Evolutionary conservation across 2,888 invertebrate species (phyloP).

Genomic region (Dicyrtomina minuta): DNA sequence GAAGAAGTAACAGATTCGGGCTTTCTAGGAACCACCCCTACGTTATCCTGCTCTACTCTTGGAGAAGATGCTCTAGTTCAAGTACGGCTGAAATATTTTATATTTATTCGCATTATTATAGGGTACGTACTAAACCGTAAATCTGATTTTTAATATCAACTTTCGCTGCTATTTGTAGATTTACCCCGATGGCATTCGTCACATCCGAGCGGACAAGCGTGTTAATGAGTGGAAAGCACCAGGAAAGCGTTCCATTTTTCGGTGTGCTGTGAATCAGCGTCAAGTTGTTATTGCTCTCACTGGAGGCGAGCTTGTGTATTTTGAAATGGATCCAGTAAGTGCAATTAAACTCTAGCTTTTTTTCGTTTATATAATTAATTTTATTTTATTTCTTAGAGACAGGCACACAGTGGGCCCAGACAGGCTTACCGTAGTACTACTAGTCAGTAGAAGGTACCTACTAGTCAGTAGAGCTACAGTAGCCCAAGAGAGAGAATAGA

Average conservation of each 20-base stretch:
- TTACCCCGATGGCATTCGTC: slow-evolving; percentile 97
- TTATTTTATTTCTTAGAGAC: too few relatives aligned
- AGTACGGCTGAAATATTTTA: too few relatives aligned
- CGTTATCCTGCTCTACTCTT: slow-evolving; percentile 94
- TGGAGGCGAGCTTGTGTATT: slow-evolving; percentile 97
- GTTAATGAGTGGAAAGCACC: slow-evolving; percentile 99
- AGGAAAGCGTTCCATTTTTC: slow-evolving; percentile 93
- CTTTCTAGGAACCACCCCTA: slow-evolving; percentile 97
- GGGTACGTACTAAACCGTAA: too few relatives aligned
- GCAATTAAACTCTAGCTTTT: background rate
- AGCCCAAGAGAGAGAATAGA: too few relatives aligned
- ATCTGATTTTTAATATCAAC: too few relatives aligned
- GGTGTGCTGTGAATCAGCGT: slow-evolving; percentile 96
- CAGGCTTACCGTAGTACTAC: too few relatives aligned
- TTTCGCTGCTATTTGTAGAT: slow-evolving; percentile 62
- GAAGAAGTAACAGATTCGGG: slow-evolving; percentile 99
- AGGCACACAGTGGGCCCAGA: too few relatives aligned
- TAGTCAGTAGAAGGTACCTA: too few relatives aligned
- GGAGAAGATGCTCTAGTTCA: slow-evolving; percentile 98
- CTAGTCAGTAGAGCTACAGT: too few relatives aligned
- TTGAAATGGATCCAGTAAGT: slow-evolving; percentile 98
- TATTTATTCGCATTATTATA: too few relatives aligned
- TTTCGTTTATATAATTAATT: background rate
- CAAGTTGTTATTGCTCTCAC: slow-evolving; percentile 98
- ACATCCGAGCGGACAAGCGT: slow-evolving; percentile 95